phyloP scores from a whole-genome alignment of 2,797 vertebrate genomes.

The Melanotaenia pygmaea region DNA sequence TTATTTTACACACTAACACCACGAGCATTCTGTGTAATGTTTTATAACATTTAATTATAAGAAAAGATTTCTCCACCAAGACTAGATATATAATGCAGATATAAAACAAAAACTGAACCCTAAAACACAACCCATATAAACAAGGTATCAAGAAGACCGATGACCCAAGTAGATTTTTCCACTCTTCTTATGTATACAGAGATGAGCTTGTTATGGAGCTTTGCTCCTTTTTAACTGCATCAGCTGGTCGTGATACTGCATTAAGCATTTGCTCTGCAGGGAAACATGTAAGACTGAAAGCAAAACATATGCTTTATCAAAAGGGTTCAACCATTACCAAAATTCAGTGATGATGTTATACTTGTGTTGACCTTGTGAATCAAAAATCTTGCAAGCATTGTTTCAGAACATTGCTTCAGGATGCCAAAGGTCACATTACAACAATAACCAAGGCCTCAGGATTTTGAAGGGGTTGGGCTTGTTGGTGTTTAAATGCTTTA shows the following conservation, averaged over 20 bases:
- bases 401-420: too few species aligned
- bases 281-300: neutral
- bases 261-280: neutral
- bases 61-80: conserved; percentile 53
- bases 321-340: neutral
- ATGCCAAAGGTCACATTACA: too few species aligned
- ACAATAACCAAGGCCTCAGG: too few species aligned
- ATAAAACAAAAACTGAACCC: conserved; percentile 60
- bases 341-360: neutral
- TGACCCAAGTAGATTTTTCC: conserved; percentile 50
- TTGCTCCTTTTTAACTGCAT: conserved; percentile 18
- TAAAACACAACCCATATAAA: conserved; percentile 54
- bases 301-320: neutral
- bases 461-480: neutral
- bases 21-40: conserved; percentile 56
- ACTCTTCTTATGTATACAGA: conserved; percentile 56
- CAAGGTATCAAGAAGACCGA: conserved; percentile 53
- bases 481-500: neutral
- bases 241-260: neutral
- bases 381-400: neutral
- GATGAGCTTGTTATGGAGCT: conserved; percentile 22
- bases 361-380: neutral
- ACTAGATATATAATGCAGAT: conserved; percentile 61
- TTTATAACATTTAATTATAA: conserved; percentile 72
- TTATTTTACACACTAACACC: conserved; percentile 71